Evolutionary conservation across 2,888 invertebrate genomes (phyloP).

Genomic region (Eugnorisma glareosa): DNA sequence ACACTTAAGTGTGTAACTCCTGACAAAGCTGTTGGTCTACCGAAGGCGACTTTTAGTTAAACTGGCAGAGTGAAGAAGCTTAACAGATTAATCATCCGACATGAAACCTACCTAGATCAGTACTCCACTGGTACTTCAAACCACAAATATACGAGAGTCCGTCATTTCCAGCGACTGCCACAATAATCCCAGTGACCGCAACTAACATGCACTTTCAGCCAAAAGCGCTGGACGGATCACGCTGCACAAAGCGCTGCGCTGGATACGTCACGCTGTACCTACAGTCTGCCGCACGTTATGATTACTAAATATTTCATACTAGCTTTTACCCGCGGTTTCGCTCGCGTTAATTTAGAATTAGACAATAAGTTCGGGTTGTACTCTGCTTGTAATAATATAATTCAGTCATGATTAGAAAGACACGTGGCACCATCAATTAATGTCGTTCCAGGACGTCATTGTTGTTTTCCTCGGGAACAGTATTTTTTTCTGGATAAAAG

Average conservation of each 20-base stretch:
- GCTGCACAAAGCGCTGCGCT: slow-evolving; percentile 33
- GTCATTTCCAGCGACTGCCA: slow-evolving; percentile 7
- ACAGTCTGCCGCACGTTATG: background rate
- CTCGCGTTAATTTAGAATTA: too few relatives aligned
- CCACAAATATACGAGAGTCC: slow-evolving; percentile 34
- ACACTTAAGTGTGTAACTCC: background rate
- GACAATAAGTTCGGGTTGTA: too few relatives aligned
- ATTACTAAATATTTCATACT: background rate
- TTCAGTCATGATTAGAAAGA: too few relatives aligned
- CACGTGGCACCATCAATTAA: too few relatives aligned
- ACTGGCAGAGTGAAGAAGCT: background rate
- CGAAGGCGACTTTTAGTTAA: background rate
- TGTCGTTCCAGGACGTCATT: too few relatives aligned
- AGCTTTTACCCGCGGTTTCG: too few relatives aligned
- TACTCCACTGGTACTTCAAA: background rate
- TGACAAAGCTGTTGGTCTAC: background rate
- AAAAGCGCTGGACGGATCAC: slow-evolving; percentile 33
- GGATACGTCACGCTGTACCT: slow-evolving; percentile 17
- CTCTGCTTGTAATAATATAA: too few relatives aligned
- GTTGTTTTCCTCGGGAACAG: too few relatives aligned
- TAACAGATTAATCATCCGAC: background rate
- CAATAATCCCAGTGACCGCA: slow-evolving; percentile 39
- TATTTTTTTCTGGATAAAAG: too few relatives aligned
- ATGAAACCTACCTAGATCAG: background rate
- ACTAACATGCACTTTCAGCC: slow-evolving; percentile 28